Evolutionary conservation across 2,113 vertebrate species (phyloP), one percentile per base, ranked within the genome.

Genomic region (Laterallus jamaicensis): DNA sequence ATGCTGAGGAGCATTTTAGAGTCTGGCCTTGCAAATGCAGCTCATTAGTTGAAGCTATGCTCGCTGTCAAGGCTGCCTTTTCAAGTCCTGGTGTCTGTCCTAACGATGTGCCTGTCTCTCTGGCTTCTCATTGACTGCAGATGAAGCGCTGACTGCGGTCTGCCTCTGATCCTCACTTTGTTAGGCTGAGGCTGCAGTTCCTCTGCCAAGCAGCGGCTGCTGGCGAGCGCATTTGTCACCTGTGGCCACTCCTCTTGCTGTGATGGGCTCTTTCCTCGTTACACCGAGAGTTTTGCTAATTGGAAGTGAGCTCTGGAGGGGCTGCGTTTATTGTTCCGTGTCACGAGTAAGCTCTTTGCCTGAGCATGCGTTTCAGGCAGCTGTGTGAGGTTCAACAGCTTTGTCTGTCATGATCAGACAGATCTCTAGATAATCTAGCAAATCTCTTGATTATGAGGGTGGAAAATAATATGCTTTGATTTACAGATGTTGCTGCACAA

Each of bases 391-490:
- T 87, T 93, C 84, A 59, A 5, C 93, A 90, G 85, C 86, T 40
- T 73, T 49, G 56, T 58, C 83, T 86, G 93, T 73, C 67, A 11
- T 13, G 42, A 94, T 49, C 82, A 92, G 84, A 58, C 85, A 55
- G 73, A 93, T 50, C 82, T 86, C 74, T 16, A 21, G 78, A 77
- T 94, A 55, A 70, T 92, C 58, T 31, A 84, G 83, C 88, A 91
- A 92, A 96, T 82, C 86, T 91, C 83, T 91, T 83, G 71, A 86
- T 96, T 83, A 24, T 50, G 89, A 92, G 90, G 93, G 70, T 90
- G 88, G 66, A 67, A 94, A 66, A 85, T 62, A 68, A 95, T 71
- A 11, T 5, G 50, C 86, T 95, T 89, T 94, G 92, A 93, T 91
- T 93, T 88, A 75, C 84, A 91, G 93, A 89, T 82, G 86, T 74